Conservation (phyloP, 2,797 vertebrate species). For the Esox lucius region DNA sequence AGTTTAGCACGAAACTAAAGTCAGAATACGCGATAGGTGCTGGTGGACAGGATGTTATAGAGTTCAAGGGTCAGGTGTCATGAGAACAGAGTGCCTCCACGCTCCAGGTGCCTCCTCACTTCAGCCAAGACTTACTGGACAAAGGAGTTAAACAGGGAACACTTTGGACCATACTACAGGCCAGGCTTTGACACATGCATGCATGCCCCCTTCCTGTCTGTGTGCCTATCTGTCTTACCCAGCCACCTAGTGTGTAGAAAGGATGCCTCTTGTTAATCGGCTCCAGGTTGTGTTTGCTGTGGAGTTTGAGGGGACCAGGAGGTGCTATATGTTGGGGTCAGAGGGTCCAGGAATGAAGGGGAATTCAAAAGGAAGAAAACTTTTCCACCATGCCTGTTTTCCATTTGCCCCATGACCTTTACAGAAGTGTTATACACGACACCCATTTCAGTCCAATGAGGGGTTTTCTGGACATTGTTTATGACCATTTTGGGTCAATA, state of each 20-base stretch:
- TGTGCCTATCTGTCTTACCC: slow-evolving; percentile 22
- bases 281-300: slow-evolving; percentile 31
- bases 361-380: slow-evolving; percentile 35
- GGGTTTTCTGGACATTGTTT: not conserved
- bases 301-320: not conserved
- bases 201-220: slow-evolving; percentile 32
- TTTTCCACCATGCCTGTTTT: slow-evolving; percentile 7
- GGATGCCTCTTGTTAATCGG: slow-evolving; percentile 23
- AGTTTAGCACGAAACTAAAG: not conserved
- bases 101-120: slow-evolving; percentile 29
- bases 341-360: slow-evolving; percentile 18
- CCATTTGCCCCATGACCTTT: not conserved
- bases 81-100: slow-evolving; percentile 51
- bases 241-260: slow-evolving; percentile 7
- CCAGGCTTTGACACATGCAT: slow-evolving; percentile 23
- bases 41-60: slow-evolving; percentile 55
- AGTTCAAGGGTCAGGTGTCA: slow-evolving; percentile 56
- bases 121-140: slow-evolving; percentile 33
- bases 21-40: slow-evolving; percentile 2
- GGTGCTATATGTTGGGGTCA: slow-evolving; percentile 3
- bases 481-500: not conserved
- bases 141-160: slow-evolving; percentile 26
- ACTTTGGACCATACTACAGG: slow-evolving; percentile 31
- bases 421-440: not conserved
- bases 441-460: not conserved